Evolutionary conservation across 2,797 vertebrate species (phyloP).

Genomic region (Streptopelia turtur): DNA sequence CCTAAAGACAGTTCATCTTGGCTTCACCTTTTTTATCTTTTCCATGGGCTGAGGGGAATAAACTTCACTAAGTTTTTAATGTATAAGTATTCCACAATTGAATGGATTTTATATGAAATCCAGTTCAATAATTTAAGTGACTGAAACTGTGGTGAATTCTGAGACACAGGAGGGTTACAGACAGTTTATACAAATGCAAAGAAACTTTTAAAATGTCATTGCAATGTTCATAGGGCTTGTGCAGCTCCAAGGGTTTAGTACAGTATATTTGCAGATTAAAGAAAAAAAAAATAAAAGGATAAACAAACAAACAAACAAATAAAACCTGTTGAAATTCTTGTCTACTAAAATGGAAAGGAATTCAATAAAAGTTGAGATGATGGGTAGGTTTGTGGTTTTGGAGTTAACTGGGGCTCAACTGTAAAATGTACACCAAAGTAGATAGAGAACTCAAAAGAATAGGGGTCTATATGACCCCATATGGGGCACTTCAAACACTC

Average conservation of each 20-base stretch:
- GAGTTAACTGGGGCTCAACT: neutral
- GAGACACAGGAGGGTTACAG: neutral
- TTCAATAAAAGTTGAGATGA: neutral
- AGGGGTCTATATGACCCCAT: neutral
- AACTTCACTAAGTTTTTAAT: constrained; percentile 42
- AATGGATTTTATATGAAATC: constrained; percentile 49
- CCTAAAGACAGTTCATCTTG: constrained; percentile 34
- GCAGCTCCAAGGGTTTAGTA: neutral
- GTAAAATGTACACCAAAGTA: neutral
- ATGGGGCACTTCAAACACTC: neutral
- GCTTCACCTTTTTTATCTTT: constrained; percentile 46
- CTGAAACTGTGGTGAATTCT: constrained; percentile 57
- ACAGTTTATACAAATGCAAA: neutral
- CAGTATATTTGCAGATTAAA: neutral
- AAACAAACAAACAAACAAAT: rapidly evolving
- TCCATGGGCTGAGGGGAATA: constrained; percentile 15
- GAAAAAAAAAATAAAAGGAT: neutral
- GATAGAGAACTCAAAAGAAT: neutral
- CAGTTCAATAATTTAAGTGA: constrained; percentile 47
- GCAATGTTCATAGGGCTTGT: neutral
- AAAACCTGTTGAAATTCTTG: neutral
- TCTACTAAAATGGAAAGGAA: neutral
- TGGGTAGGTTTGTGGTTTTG: neutral
- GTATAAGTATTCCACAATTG: constrained; percentile 11
- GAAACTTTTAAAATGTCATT: neutral